These are phyloP conservation scores for Myocastor coypus DNA, from an alignment of 2,113 vertebrate species.

Conservation along the genomic window DNA sequence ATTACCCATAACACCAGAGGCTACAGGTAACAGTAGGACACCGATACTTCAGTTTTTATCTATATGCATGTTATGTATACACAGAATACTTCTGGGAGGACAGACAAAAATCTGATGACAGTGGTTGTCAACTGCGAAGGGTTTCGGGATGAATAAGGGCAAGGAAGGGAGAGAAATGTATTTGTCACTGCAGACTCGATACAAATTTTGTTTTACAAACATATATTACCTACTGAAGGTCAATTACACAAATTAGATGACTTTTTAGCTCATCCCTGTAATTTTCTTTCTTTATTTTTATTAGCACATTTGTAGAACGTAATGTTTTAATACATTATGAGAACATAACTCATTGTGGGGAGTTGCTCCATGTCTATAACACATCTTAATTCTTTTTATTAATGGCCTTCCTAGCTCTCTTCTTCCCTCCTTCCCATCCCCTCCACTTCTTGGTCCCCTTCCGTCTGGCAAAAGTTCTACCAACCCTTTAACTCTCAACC, in stretches of 20 bases:
- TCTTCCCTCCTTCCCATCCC: background rate
- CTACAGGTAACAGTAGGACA: constrained; percentile 8
- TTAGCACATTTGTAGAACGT: background rate
- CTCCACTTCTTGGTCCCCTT: background rate
- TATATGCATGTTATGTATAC: background rate
- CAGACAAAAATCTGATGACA: background rate
- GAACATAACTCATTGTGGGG: background rate
- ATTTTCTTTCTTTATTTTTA: background rate
- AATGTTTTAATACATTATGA: no score
- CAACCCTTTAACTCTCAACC: background rate
- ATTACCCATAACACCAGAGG: constrained; percentile 3
- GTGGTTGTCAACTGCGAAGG: background rate
- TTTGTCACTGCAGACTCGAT: background rate
- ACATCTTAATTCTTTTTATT: background rate
- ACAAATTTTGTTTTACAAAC: constrained; percentile 5
- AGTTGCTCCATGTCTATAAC: background rate
- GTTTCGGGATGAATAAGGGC: background rate
- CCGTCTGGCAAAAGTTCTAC: background rate
- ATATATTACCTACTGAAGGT: background rate
- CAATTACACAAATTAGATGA: background rate
- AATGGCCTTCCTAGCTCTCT: background rate
- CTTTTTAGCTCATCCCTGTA: background rate
- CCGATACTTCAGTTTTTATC: background rate
- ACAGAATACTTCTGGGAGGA: background rate
- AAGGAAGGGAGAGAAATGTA: background rate